Conservation (phyloP, 2,797 vertebrate species). For the Lutjanus campechanus region DNA sequence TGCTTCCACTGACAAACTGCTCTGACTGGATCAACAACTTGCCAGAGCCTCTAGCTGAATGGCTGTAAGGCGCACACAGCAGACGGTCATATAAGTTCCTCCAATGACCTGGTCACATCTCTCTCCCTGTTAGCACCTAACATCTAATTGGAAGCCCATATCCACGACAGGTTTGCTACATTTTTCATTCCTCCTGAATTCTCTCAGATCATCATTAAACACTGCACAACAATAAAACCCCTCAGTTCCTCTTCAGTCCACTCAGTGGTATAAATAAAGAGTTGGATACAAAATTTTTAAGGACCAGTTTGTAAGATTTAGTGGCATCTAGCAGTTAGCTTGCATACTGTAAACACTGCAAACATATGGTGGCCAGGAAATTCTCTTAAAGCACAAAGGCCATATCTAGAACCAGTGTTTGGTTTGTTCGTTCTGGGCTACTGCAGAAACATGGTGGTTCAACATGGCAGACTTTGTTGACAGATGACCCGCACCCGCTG, state of each 20-base stretch:
- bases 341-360: too few species aligned
- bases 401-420: too few species aligned
- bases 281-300: too few species aligned
- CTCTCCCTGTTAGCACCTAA: not conserved
- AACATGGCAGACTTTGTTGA: too few species aligned
- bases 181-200: not conserved
- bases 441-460: too few species aligned
- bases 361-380: too few species aligned
- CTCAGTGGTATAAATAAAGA: not conserved
- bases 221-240: not conserved
- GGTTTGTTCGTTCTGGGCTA: too few species aligned
- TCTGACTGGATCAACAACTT: slow-evolving; percentile 42
- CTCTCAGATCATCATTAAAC: not conserved
- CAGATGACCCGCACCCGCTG: too few species aligned
- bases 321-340: too few species aligned
- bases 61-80: slow-evolving; percentile 7
- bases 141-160: not conserved
- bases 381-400: too few species aligned
- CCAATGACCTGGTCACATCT: not conserved
- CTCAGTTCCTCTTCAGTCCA: not conserved
- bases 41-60: slow-evolving; percentile 18
- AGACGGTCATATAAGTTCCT: not conserved
- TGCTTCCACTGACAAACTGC: slow-evolving; percentile 43
- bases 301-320: too few species aligned
- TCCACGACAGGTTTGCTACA: not conserved